Conservation (phyloP, 2,113 vertebrate species). For the Athene cunicularia region DNA sequence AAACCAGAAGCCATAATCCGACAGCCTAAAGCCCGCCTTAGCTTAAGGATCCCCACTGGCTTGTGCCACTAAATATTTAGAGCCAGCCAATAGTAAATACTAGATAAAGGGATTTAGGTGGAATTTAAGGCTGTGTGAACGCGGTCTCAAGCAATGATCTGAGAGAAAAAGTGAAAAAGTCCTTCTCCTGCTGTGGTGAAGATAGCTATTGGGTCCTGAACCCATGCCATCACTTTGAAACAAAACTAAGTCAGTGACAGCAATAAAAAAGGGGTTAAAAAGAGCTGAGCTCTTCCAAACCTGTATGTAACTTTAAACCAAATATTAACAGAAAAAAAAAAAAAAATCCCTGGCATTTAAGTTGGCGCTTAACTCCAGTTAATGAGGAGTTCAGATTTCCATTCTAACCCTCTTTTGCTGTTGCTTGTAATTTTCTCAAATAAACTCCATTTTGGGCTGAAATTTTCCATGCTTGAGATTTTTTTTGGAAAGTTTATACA, state of each 20-base stretch:
- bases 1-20: not conserved
- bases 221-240: constrained; percentile 60
- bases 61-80: not conserved
- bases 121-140: not conserved
- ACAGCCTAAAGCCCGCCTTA: not conserved
- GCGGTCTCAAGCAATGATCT: not conserved
- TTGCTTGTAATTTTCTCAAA: constrained; percentile 70
- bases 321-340: constrained; percentile 64
- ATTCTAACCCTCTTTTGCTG: constrained; percentile 65
- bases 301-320: constrained; percentile 78
- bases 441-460: constrained; percentile 59
- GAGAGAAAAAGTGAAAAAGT: not conserved
- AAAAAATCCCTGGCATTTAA: constrained; percentile 69
- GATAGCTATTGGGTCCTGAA: constrained; percentile 26
- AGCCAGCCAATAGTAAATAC: not conserved
- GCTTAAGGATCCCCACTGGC: not conserved
- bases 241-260: constrained; percentile 60
- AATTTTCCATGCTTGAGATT: constrained; percentile 62
- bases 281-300: constrained; percentile 64
- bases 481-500: constrained; percentile 57
- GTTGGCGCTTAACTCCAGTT: constrained; percentile 60
- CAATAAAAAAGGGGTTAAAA: constrained; percentile 71
- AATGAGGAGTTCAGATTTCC: constrained; percentile 67
- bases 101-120: not conserved
- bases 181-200: constrained; percentile 8